These are phyloP conservation scores for Rhopalosiphum nymphaeae DNA, from an alignment of 2,888 invertebrate genomes.

Conservation along the genomic window DNA sequence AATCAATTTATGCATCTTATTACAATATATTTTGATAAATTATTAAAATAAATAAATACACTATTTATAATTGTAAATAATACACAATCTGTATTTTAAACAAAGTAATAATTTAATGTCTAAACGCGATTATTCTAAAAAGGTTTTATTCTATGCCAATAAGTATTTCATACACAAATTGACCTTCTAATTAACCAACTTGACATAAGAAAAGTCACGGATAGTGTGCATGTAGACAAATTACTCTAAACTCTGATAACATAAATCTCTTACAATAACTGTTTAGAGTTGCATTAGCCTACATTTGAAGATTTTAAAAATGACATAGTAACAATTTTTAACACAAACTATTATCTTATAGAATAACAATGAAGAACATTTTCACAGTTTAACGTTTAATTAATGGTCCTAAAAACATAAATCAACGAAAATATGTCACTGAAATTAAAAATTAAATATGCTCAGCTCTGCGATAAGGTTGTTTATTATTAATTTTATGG, in stretches of 20 bases:
- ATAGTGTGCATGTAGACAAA: not conserved
- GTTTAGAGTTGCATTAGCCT: not conserved
- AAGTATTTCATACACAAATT: not conserved
- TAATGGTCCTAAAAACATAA: not conserved
- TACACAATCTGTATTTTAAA: not conserved
- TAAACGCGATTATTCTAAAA: not conserved
- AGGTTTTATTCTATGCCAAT: not conserved
- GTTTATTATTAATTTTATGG: conserved; percentile 2
- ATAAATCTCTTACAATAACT: not conserved
- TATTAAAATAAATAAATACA: not conserved
- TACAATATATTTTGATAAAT: not conserved
- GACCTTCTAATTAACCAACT: not conserved
- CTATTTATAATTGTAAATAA: not conserved
- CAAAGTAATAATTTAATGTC: not conserved
- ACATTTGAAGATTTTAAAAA: not conserved
- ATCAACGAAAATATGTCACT: conserved; percentile 4
- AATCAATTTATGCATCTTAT: not conserved
- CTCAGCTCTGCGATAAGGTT: conserved; percentile 1
- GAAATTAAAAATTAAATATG: conserved; percentile 8
- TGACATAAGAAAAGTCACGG: not conserved
- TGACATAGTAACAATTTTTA: not conserved
- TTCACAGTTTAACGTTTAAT: not conserved
- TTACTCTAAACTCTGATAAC: not conserved
- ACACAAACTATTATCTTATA: not conserved
- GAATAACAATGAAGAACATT: not conserved